Percentiles rank a stretch among this genome's conserved stretches.
phyloP scores from a whole-genome alignment of 2,113 vertebrate species.

The Pseudorhombus dupliciocellatus region DNA sequence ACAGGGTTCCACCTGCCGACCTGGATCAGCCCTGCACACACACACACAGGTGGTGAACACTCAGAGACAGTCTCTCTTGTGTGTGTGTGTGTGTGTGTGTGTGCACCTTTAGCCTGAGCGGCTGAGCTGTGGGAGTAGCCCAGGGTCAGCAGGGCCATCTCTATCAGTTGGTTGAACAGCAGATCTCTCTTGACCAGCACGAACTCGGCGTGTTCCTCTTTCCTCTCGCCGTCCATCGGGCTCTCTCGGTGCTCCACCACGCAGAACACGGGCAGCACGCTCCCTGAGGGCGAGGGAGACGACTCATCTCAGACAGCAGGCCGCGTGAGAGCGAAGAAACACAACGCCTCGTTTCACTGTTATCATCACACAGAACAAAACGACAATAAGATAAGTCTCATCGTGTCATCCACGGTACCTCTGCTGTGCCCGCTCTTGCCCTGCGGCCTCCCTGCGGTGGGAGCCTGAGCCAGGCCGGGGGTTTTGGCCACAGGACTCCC shows the following conservation, averaged over 20 bases:
- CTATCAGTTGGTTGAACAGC: constrained; percentile 98
- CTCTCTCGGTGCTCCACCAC: constrained; percentile 95
- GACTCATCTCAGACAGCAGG: constrained; percentile 8
- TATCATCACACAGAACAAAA: not conserved
- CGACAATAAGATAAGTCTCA: too few species aligned
- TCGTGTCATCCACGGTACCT: constrained; percentile 80
- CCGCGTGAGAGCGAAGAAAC: not conserved
- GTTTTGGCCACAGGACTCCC: constrained; percentile 90
- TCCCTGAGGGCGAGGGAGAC: constrained; percentile 82
- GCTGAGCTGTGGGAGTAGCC: constrained; percentile 97
- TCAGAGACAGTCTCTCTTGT: not conserved
- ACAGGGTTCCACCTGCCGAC: constrained; percentile 99
- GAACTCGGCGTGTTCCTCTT: constrained; percentile 95
- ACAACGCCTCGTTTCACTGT: not conserved
- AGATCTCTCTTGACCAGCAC: constrained; percentile 96
- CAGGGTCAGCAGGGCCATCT: constrained; percentile 95
- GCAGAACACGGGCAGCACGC: constrained; percentile 98
- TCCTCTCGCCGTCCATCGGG: constrained; percentile 88
- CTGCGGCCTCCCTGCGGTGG: constrained; percentile 81
- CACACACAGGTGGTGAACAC: constrained; percentile 65
- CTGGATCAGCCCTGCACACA: constrained; percentile 92
- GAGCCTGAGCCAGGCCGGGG: constrained; percentile 88
- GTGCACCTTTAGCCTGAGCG: constrained; percentile 95
- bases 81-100: constrained; percentile 2
- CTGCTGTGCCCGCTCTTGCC: constrained; percentile 90